Evolutionary conservation across 1,140 invertebrate species (phyloP).

Genomic region (Lerema accius): DNA sequence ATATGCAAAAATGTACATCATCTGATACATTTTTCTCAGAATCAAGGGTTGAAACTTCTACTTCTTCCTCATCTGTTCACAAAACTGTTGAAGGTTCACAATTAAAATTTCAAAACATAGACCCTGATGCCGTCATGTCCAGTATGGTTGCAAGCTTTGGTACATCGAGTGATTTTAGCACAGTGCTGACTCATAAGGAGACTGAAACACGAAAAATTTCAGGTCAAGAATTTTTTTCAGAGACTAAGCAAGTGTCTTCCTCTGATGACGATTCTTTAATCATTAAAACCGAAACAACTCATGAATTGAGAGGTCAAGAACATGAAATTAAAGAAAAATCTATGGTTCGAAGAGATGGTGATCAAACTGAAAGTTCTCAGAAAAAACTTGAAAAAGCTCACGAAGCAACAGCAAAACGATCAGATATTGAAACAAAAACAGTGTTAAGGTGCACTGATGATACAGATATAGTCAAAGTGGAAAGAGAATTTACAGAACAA

Average conservation of each 20-base stretch:
- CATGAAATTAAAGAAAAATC: slow-evolving; percentile 79
- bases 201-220: slow-evolving; percentile 78
- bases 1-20: slow-evolving; percentile 63
- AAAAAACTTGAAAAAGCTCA: slow-evolving; percentile 78
- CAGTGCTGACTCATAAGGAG: slow-evolving; percentile 78
- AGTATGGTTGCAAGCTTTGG: slow-evolving; percentile 73
- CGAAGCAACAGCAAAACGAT: slow-evolving; percentile 74
- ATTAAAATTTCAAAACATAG: slow-evolving; percentile 70
- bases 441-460: slow-evolving; percentile 77
- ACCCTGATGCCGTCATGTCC: slow-evolving; percentile 71
- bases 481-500: slow-evolving; percentile 77
- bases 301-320: slow-evolving; percentile 77
- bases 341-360: slow-evolving; percentile 68
- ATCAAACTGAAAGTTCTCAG: slow-evolving; percentile 76
- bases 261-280: slow-evolving; percentile 80
- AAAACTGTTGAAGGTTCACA: slow-evolving; percentile 68
- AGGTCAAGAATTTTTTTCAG: slow-evolving; percentile 77
- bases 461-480: slow-evolving; percentile 68
- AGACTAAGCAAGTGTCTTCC: slow-evolving; percentile 78
- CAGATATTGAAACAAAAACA: slow-evolving; percentile 77
- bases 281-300: slow-evolving; percentile 78
- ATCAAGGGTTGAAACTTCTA: slow-evolving; percentile 70
- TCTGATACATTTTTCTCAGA: slow-evolving; percentile 70
- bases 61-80: slow-evolving; percentile 70
- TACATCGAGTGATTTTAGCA: slow-evolving; percentile 60